Evolutionary conservation across 2,113 vertebrate genomes (phyloP).

Genomic region (Thalassoma bifasciatum): DNA sequence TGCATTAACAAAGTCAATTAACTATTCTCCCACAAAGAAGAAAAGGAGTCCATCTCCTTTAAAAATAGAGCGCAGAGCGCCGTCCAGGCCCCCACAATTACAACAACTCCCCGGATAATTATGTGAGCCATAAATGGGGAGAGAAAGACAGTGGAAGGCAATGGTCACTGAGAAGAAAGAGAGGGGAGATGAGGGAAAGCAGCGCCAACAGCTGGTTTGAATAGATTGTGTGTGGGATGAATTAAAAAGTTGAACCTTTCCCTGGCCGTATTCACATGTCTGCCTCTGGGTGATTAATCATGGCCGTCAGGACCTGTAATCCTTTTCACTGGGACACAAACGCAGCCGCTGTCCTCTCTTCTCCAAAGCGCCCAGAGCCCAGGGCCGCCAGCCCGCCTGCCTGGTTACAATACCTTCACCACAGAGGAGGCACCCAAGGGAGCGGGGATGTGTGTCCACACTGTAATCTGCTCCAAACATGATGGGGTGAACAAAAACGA

Average conservation of each 20-base stretch:
- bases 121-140: slow-evolving; percentile 71
- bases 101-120: slow-evolving; percentile 80
- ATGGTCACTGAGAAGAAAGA: slow-evolving; percentile 85
- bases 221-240: slow-evolving; percentile 90
- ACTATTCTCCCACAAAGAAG: slow-evolving; percentile 73
- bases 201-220: slow-evolving; percentile 91
- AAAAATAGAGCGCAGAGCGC: slow-evolving; percentile 66
- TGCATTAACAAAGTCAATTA: slow-evolving; percentile 84
- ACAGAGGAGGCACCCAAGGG: slow-evolving; percentile 62
- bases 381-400: slow-evolving; percentile 87
- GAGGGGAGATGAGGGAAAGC: slow-evolving; percentile 71
- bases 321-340: slow-evolving; percentile 96
- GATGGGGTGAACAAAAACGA: slow-evolving; percentile 74
- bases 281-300: slow-evolving; percentile 96
- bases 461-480: slow-evolving; percentile 81
- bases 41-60: slow-evolving; percentile 75
- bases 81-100: slow-evolving; percentile 78
- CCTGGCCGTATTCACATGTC: slow-evolving; percentile 89
- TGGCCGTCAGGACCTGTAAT: slow-evolving; percentile 95
- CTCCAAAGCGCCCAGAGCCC: slow-evolving; percentile 73
- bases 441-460: slow-evolving; percentile 65
- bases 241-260: slow-evolving; percentile 90
- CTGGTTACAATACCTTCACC: slow-evolving; percentile 81
- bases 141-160: slow-evolving; percentile 77
- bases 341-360: slow-evolving; percentile 85